Conservation (phyloP, 2,797 vertebrate species). For the Megalops cyprinoides region DNA sequence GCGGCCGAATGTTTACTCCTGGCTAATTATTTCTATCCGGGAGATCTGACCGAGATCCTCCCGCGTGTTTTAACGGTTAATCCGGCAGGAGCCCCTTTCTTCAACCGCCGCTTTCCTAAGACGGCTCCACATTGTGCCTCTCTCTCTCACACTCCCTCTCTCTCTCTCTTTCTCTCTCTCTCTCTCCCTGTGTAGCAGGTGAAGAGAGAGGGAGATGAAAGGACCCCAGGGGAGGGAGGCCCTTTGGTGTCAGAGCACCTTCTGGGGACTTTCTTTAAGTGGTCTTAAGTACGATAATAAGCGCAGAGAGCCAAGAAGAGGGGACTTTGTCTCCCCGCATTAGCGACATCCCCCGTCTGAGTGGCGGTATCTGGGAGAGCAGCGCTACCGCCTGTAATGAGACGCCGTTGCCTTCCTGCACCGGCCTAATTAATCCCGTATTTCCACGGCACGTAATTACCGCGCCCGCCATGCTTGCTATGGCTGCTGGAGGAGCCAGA, state of each 20-base stretch:
- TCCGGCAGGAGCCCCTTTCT: conserved; percentile 46
- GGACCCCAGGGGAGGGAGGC: conserved; percentile 53
- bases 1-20: conserved; percentile 62
- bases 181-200: conserved; percentile 49
- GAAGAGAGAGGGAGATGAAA: conserved; percentile 64
- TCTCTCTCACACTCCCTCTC: background rate
- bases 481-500: conserved; percentile 76
- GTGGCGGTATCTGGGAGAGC: conserved; percentile 83
- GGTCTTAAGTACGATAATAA: conserved; percentile 91
- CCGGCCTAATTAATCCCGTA: conserved; percentile 91
- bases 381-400: conserved; percentile 85
- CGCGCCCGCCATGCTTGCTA: conserved; percentile 80
- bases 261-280: conserved; percentile 81
- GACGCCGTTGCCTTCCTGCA: conserved; percentile 86
- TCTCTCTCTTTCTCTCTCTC: conserved; percentile 4
- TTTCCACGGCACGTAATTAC: conserved; percentile 89
- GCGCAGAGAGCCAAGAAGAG: conserved; percentile 81
- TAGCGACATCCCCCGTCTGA: conserved; percentile 78
- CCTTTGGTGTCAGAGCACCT: conserved; percentile 69
- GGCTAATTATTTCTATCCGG: conserved; percentile 76
- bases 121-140: conserved; percentile 35
- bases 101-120: conserved; percentile 28
- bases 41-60: conserved; percentile 52
- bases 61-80: conserved; percentile 61
- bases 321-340: conserved; percentile 87